Evolutionary conservation across 2,888 invertebrate species (phyloP).

Genomic region (Dryobotodes eremita): DNA sequence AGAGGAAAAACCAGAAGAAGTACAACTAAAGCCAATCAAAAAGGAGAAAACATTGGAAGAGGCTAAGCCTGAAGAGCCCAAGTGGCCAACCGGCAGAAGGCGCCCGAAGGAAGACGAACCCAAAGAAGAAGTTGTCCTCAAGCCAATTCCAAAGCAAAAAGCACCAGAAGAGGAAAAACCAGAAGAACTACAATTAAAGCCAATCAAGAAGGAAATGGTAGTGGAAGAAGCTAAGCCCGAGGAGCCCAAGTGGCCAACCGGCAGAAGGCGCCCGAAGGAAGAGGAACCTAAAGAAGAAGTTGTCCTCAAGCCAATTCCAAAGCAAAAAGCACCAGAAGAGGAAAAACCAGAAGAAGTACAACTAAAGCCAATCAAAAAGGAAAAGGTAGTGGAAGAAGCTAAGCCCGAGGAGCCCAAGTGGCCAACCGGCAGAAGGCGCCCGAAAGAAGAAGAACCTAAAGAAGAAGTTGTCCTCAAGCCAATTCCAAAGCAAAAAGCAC

Average conservation of each 20-base stretch:
- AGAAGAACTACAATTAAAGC: conserved; percentile 6
- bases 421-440: conserved; percentile 16
- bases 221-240: conserved; percentile 12
- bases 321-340: conserved; percentile 76
- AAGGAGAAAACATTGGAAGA: conserved; percentile 18
- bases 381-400: conserved; percentile 70
- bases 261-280: conserved; percentile 53
- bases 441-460: conserved; percentile 12
- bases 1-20: conserved; percentile 3
- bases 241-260: conserved; percentile 30
- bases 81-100: conserved; percentile 29
- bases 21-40: conserved; percentile 14
- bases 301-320: conserved; percentile 75
- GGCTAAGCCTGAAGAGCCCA: conserved; percentile 10
- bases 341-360: conserved; percentile 55
- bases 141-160: conserved; percentile 21
- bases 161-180: conserved; percentile 15
- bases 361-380: conserved; percentile 62
- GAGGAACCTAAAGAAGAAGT: conserved; percentile 74
- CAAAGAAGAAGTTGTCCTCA: conserved; percentile 23
- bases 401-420: conserved; percentile 72
- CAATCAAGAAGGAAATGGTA: conserved; percentile 9
- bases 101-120: conserved; percentile 30
- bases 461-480: conserved; percentile 30
- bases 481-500: conserved; percentile 8